phyloP scores from a whole-genome alignment of 2,888 invertebrate species.

The Eulithis prunata region DNA sequence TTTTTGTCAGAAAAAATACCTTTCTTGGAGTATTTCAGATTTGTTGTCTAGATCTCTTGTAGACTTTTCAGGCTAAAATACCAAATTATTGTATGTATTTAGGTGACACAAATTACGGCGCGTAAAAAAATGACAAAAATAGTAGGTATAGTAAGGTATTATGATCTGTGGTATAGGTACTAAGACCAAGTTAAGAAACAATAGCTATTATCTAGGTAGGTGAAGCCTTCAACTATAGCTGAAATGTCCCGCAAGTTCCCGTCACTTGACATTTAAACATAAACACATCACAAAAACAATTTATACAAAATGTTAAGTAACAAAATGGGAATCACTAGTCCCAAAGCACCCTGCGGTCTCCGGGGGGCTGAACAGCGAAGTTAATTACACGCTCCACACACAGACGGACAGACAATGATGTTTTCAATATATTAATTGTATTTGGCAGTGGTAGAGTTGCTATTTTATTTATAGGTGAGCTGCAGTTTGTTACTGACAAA shows the following conservation, averaged over 20 bases:
- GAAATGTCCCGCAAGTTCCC: too few species aligned
- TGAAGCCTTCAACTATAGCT: too few species aligned
- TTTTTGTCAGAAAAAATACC: not conserved
- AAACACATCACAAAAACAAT: constrained; percentile 35
- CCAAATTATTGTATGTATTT: too few species aligned
- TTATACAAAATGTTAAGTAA: constrained; percentile 44
- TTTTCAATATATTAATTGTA: constrained; percentile 39
- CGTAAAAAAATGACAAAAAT: too few species aligned
- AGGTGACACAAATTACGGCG: too few species aligned
- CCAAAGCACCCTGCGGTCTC: constrained; percentile 19
- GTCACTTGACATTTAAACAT: constrained; percentile 20
- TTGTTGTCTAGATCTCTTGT: too few species aligned
- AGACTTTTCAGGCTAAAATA: too few species aligned
- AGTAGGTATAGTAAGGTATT: too few species aligned
- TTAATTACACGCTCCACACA: constrained; percentile 47
- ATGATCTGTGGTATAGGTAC: too few species aligned
- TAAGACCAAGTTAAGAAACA: too few species aligned
- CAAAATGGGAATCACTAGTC: constrained; percentile 39
- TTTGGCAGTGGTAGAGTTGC: constrained; percentile 10
- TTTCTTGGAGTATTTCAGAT: not conserved
- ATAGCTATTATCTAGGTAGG: too few species aligned
- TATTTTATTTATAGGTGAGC: constrained; percentile 11
- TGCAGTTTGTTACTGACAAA: constrained; percentile 2
- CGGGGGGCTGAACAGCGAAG: constrained; percentile 30
- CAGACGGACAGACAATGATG: constrained; percentile 41